These are phyloP conservation scores for Agrilus cyanescens DNA, from an alignment of 2,888 invertebrate species.

Conservation along the genomic window DNA sequence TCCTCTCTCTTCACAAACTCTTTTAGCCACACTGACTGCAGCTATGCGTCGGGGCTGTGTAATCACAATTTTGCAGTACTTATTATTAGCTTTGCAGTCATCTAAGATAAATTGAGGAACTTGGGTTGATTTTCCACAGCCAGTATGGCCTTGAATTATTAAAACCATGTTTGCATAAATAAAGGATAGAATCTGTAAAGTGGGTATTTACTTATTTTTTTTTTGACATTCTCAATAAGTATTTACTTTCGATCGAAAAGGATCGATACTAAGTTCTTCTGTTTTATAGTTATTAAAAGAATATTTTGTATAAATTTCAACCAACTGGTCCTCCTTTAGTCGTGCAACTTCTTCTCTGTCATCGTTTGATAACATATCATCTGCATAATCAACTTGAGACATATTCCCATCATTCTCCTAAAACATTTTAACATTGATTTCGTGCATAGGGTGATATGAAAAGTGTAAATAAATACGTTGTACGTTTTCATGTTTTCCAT, in stretches of 20 bases:
- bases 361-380: conserved; percentile 7
- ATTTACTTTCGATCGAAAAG: conserved; percentile 5
- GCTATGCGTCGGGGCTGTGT: conserved; percentile 93
- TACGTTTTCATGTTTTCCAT: conserved; percentile 5
- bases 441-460: too few relatives aligned
- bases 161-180: conserved; percentile 40
- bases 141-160: conserved; percentile 85
- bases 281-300: conserved; percentile 5
- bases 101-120: conserved; percentile 92
- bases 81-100: conserved; percentile 47
- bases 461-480: too few relatives aligned
- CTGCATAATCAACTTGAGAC: not conserved
- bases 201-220: not conserved
- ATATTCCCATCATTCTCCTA: not conserved
- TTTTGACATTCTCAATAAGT: conserved; percentile 1
- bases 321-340: conserved; percentile 2
- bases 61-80: conserved; percentile 75
- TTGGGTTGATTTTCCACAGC: conserved; percentile 89
- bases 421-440: too few relatives aligned
- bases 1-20: conserved; percentile 72
- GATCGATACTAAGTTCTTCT: conserved; percentile 6
- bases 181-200: conserved; percentile 9
- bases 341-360: conserved; percentile 4
- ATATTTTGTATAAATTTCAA: conserved; percentile 7
- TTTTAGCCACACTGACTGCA: conserved; percentile 75